Evolutionary conservation across 2,113 vertebrate genomes (phyloP).

Genomic region (Dromas ardeola): DNA sequence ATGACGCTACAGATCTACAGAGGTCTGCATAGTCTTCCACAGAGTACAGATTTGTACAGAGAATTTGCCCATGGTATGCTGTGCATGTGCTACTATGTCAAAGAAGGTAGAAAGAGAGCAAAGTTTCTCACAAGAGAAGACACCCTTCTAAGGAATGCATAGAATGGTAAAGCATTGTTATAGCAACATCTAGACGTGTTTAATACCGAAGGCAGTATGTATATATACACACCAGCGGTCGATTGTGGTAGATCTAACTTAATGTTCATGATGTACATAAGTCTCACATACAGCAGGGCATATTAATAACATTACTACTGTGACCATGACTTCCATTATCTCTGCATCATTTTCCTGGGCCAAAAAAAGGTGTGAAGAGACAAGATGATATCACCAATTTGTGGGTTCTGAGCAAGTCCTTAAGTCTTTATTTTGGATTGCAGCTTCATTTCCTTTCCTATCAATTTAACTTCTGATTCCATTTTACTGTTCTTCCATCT

Average conservation of each 20-base stretch:
- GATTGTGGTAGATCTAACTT: not conserved
- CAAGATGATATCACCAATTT: not conserved
- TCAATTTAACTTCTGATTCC: not conserved
- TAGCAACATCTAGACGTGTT: not conserved
- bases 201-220: not conserved
- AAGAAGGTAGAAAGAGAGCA: not conserved
- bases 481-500: not conserved
- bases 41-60: not conserved
- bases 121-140: not conserved
- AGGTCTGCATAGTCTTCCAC: not conserved
- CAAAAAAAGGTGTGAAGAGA: not conserved
- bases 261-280: not conserved
- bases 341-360: not conserved
- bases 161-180: not conserved
- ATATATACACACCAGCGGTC: accelerated
- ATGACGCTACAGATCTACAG: not conserved
- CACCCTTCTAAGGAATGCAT: not conserved
- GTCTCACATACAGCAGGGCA: not conserved
- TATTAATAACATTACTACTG: not conserved
- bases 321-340: not conserved
- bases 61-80: not conserved
- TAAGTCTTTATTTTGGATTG: not conserved
- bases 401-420: not conserved
- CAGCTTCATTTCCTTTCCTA: not conserved
- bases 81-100: not conserved